Evolutionary conservation across 2,888 invertebrate genomes (phyloP), one percentile per base, ranked within the genome.

Genomic region (Suillia variegata): DNA sequence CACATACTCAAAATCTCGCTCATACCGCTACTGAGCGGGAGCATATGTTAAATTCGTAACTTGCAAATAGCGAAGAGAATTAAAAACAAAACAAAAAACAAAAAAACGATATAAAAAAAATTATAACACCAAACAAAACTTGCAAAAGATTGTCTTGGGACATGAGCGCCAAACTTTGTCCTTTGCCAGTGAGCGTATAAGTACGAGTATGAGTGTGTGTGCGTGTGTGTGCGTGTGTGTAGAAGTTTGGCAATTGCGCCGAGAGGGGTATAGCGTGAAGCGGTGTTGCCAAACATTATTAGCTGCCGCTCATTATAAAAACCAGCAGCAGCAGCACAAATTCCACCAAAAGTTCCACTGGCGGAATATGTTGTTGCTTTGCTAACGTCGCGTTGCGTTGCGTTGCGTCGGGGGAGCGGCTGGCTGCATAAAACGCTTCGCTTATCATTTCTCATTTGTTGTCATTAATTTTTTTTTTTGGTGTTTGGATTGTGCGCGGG

Each of bases 391-490:
- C n/a, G n/a, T n/a, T n/a, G n/a, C n/a, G n/a, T n/a, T 20, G 45
- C 13, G 45, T 18, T 20, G 6, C 45, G 17, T 20, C 18, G 45
- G 5, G 45, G 18, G 18, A n/a, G n/a, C n/a, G n/a, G n/a, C n/a
- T n/a, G n/a, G n/a, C n/a, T 18, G 45, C 45, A 45, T 54, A 21
- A 54, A 54, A 21, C 45, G 54, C 31, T 55, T 31, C 48, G 48
- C 55, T 55, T 55, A 55, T 55, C 55, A 55, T 55, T 55, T 55
- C 55, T 47, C 48, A 55, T 55, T 55, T 55, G 47, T 55, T 55
- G 55, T 55, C 55, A 55, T 55, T 55, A 55, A 55, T 47, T 47
- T 55, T 55, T 47, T 24, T 18, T 12, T 31, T 51, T 21, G 12
- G n/a, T 38, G n/a, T n/a, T n/a, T n/a, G n/a, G n/a, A n/a, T n/a